Percentiles rank a stretch among this genome's conserved stretches.
Evolutionary conservation across 2,113 vertebrate species (phyloP).

Genomic region (Corythoichthys intestinalis): DNA sequence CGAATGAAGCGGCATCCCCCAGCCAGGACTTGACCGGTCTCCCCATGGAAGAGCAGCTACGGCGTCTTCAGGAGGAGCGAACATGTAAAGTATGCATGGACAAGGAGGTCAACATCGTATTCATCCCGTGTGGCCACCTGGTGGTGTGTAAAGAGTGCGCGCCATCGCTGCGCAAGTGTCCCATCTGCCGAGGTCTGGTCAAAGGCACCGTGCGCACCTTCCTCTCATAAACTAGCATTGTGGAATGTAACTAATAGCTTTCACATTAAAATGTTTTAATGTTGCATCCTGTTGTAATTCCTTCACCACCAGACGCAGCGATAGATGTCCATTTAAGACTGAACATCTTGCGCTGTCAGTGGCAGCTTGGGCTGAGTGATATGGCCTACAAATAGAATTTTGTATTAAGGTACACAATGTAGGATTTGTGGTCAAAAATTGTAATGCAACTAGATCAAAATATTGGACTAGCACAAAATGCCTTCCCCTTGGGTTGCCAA

Average conservation of each 20-base stretch:
- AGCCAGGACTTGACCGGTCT: slow-evolving; percentile 92
- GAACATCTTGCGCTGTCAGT: too few species aligned
- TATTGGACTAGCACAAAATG: too few species aligned
- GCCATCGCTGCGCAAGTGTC: slow-evolving; percentile 78
- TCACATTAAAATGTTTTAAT: too few species aligned
- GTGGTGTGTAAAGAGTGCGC: slow-evolving; percentile 85
- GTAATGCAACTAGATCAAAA: too few species aligned
- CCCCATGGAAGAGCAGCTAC: slow-evolving; percentile 82
- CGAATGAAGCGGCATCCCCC: slow-evolving; percentile 86
- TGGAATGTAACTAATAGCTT: slow-evolving; percentile 34
- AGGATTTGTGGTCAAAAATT: too few species aligned
- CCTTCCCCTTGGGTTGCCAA: too few species aligned
- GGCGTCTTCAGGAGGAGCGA: slow-evolving; percentile 78
- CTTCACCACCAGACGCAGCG: too few species aligned
- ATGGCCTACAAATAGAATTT: too few species aligned
- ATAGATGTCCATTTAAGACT: too few species aligned
- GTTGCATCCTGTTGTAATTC: too few species aligned
- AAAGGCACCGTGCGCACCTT: slow-evolving; percentile 77
- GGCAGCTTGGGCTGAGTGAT: too few species aligned
- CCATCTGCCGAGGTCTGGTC: slow-evolving; percentile 84
- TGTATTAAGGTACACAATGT: too few species aligned
- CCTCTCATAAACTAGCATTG: slow-evolving; percentile 49
- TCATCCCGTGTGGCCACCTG: slow-evolving; percentile 90
- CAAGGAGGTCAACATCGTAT: slow-evolving; percentile 80
- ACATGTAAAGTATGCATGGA: slow-evolving; percentile 93